Conservation (phyloP, 2,797 vertebrate genomes). For the Syndactyla subalaris region DNA sequence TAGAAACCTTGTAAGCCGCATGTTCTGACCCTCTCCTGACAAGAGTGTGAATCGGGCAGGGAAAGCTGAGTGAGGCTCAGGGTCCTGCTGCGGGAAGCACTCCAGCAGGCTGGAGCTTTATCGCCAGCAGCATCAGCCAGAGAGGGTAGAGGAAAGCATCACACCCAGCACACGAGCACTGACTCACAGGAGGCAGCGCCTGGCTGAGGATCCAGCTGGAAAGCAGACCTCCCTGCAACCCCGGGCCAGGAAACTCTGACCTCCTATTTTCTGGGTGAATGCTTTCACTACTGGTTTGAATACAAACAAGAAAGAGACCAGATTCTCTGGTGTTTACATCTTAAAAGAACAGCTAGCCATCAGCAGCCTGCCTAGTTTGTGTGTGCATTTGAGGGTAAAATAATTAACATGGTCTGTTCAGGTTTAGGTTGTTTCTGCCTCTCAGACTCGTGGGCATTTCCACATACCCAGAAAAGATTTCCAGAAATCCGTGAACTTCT, state of each 20-base stretch:
- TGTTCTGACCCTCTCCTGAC: neutral
- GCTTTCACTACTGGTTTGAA: conserved; percentile 3
- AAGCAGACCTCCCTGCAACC: neutral
- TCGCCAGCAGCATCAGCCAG: neutral
- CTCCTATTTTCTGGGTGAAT: neutral
- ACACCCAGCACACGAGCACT: accelerated
- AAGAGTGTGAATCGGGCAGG: accelerated
- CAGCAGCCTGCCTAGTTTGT: neutral
- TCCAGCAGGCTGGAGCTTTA: neutral
- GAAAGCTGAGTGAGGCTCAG: neutral
- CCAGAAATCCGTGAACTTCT: neutral
- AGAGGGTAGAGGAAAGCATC: neutral
- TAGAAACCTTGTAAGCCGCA: neutral
- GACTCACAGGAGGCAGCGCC: neutral
- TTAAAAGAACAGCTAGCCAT: neutral
- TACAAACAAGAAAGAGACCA: conserved; percentile 4
- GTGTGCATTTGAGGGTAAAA: neutral
- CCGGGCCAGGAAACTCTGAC: neutral
- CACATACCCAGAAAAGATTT: neutral
- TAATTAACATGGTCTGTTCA: neutral
- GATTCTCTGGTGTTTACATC: neutral
- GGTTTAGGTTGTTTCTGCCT: neutral
- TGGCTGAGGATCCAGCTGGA: neutral
- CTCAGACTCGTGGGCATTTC: neutral
- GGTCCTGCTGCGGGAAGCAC: no score